Base-by-base conservation (phyloP, 2,113 vertebrate genomes). In the Fregetta grallaria region DNA sequence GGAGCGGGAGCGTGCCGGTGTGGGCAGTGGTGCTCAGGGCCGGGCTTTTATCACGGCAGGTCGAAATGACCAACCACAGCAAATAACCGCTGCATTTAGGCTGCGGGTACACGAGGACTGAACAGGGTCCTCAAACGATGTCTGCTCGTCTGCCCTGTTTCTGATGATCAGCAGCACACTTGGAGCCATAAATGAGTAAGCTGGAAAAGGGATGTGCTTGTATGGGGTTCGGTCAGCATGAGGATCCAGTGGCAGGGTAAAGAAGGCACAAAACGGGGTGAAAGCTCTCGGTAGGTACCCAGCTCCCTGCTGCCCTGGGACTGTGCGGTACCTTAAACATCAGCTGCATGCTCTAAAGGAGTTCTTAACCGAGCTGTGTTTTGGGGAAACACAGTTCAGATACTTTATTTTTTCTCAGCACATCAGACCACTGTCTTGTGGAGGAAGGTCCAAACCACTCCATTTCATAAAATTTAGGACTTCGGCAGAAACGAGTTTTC, bases 141-240 rank as follows among this genome's bases (percentile, higher is more conserved):
- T 1, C 34, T 72, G 53, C 74, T 25, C 6, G 0, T 1, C 2
- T 3, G 8, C 11, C 32, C 44, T 12, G 30, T 2, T 4, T 9
- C 7, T 55, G 49, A 7, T 1, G 17, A 3, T 3, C 63, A 36
- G 63, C 78, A 34, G 34, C 11, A 2, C 40, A 1, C 7, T 1
- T 7, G 62, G 68, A 58, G 32, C 38, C 52, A 3, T 6, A 5
- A 3, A 3, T 0, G 38, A 13, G 11, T 0, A 0, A 3, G 59
- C 32, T 30, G 5, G 19, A 14, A 10, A 47, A 55, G n/a, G 56
- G 40, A 26, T 13, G 45, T 36, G 50, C 7, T 67, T 22, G 3
- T 1, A 0, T 0, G 13, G 72, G 47, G 36, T 16, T 30, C 74
- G 8, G 52, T 13, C 62, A 32, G 3, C 0, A 1, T 1, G 15